Conservation (phyloP, 2,888 invertebrate species). For the Myopa tessellatipennis region DNA sequence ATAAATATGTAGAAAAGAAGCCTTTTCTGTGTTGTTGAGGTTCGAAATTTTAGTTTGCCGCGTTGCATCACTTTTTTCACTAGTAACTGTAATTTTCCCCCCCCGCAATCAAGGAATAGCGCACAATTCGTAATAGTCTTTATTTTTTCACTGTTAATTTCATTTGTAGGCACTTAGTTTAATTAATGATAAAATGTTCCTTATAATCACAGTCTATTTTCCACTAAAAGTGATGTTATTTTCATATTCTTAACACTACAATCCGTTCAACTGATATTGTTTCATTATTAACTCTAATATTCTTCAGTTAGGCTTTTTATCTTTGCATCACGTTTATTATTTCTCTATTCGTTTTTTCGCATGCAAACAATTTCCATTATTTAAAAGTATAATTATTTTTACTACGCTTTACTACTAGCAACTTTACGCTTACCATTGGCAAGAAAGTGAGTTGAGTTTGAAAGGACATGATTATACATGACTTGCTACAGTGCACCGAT, state of each 20-base stretch:
- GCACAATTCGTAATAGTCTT: not conserved
- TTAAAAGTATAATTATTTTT: constrained; percentile 36
- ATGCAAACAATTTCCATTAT: not conserved
- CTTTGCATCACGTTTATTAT: not conserved
- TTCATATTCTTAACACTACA: not conserved
- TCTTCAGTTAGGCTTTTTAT: not conserved
- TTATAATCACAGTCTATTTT: constrained; percentile 49
- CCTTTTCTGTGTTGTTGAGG: not conserved
- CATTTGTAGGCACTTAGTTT: constrained; percentile 10
- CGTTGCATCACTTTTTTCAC: constrained; percentile 9
- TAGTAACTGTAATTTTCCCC: not conserved
- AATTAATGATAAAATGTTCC: constrained; percentile 44
- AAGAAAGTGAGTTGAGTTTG: constrained; percentile 68
- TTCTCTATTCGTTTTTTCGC: not conserved
- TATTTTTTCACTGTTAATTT: constrained; percentile 21
- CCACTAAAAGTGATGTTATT: too few species aligned
- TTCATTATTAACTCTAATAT: not conserved
- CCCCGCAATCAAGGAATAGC: not conserved
- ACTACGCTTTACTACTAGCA: constrained; percentile 39
- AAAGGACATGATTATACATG: constrained; percentile 70
- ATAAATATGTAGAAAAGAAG: not conserved
- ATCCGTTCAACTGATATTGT: not conserved
- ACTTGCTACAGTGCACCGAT: constrained; percentile 67
- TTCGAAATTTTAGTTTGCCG: not conserved
- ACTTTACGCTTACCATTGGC: constrained; percentile 64